These are phyloP conservation scores for Gadopsis bispinosus DNA, from an alignment of 2,797 vertebrate genomes.

Conservation along the genomic window DNA sequence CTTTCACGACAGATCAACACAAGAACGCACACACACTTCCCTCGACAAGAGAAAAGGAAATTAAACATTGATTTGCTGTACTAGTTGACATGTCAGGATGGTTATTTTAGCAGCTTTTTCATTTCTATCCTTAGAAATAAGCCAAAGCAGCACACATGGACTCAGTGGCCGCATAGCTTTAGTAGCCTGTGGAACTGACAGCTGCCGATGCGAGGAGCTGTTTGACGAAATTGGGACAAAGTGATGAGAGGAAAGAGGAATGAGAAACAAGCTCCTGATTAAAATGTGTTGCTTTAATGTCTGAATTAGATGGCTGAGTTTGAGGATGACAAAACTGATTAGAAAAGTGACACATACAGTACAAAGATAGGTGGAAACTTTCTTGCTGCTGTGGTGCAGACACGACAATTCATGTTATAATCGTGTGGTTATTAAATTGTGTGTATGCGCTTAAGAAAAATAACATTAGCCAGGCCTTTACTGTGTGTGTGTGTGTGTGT, in stretches of 20 bases:
- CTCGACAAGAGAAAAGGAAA: neutral
- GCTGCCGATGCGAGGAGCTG: slow-evolving; percentile 42
- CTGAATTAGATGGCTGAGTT: slow-evolving; percentile 51
- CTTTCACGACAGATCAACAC: neutral
- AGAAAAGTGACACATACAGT: slow-evolving; percentile 17
- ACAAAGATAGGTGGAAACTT: slow-evolving; percentile 7
- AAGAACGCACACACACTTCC: slow-evolving; percentile 18
- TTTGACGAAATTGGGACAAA: slow-evolving; percentile 78
- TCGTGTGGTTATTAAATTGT: neutral
- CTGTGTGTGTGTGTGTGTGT: neutral
- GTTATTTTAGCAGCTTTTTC: slow-evolving; percentile 49
- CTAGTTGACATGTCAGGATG: slow-evolving; percentile 18
- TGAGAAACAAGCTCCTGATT: slow-evolving; percentile 47
- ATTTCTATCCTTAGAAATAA: slow-evolving; percentile 73
- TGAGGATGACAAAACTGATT: slow-evolving; percentile 12
- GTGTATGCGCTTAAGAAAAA: slow-evolving; percentile 25
- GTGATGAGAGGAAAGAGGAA: slow-evolving; percentile 51
- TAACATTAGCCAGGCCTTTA: slow-evolving; percentile 19
- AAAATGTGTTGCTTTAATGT: slow-evolving; percentile 39
- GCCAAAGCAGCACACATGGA: slow-evolving; percentile 26
- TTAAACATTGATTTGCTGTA: neutral
- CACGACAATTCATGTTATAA: neutral
- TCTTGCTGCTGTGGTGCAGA: neutral
- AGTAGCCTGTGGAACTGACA: slow-evolving; percentile 29
- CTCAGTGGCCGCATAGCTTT: slow-evolving; percentile 27